A percentile compares a stretch with the other conserved stretches of the same genome.
Evolutionary conservation across 2,113 vertebrate species (phyloP).

Genomic region (Charina bottae): DNA sequence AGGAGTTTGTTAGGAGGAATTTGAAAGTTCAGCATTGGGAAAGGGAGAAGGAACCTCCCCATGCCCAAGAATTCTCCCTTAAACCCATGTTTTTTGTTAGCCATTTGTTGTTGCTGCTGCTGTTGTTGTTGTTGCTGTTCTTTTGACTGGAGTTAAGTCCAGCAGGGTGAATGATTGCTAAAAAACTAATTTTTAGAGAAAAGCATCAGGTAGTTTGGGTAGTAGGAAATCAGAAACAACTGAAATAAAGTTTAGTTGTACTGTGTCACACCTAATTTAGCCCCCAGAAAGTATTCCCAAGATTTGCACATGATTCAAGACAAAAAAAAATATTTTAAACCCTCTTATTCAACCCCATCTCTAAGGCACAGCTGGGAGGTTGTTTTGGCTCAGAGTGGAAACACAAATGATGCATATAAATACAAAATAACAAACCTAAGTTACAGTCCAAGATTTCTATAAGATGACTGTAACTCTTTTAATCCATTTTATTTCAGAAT

Average conservation of each 20-base stretch:
- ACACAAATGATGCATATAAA: fast-evolving
- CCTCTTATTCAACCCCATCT: neutral
- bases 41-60: neutral
- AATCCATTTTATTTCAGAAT: neutral
- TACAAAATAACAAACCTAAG: neutral
- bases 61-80: neutral
- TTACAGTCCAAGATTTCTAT: neutral
- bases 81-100: neutral
- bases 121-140: neutral
- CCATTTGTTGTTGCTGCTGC: neutral
- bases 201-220: neutral
- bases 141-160: neutral
- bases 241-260: neutral
- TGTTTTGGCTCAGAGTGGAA: neutral
- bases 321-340: neutral
- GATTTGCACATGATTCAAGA: neutral
- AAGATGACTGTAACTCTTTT: neutral
- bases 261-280: neutral
- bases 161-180: neutral
- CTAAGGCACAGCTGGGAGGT: neutral
- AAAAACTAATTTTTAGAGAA: neutral
- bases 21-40: neutral
- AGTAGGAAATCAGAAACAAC: neutral
- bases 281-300: neutral
- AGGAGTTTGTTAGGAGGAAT: neutral